Conservation (phyloP, 2,888 invertebrate genomes). For the Drosophila merina region DNA sequence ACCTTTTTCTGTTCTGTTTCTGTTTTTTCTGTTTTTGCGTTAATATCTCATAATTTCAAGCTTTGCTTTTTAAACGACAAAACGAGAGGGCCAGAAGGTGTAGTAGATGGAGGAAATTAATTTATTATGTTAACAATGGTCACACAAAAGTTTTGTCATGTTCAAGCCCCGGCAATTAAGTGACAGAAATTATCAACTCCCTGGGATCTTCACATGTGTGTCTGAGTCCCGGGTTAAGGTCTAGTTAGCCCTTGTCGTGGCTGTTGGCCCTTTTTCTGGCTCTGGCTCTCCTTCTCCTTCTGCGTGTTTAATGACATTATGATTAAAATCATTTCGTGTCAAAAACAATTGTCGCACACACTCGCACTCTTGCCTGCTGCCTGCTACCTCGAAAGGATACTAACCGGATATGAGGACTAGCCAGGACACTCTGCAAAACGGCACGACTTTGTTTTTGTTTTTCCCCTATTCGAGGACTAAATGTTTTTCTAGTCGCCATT, state of each 20-base stretch:
- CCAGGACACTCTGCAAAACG: conserved; percentile 25
- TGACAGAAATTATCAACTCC: conserved; percentile 71
- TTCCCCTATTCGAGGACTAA: conserved; percentile 22
- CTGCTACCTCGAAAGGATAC: background rate
- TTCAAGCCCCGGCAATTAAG: conserved; percentile 76
- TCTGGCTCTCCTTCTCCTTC: conserved; percentile 3
- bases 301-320: conserved; percentile 77
- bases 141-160: conserved; percentile 71
- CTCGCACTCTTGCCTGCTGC: conserved; percentile 19
- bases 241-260: conserved; percentile 30
- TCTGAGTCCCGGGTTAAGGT: conserved; percentile 5
- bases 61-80: conserved; percentile 23
- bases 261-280: conserved; percentile 20
- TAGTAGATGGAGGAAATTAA: conserved; percentile 55
- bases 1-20: conserved; percentile 15
- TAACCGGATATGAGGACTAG: conserved; percentile 4
- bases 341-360: conserved; percentile 71
- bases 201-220: conserved; percentile 73
- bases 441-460: conserved; percentile 36
- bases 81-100: too few species aligned
- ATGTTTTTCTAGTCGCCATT: conserved; percentile 40
- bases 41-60: conserved; percentile 23
- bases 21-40: background rate
- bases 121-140: conserved; percentile 75
- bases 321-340: conserved; percentile 78